Conservation (phyloP, 2,797 vertebrate species). For the Champsocephalus esox region DNA sequence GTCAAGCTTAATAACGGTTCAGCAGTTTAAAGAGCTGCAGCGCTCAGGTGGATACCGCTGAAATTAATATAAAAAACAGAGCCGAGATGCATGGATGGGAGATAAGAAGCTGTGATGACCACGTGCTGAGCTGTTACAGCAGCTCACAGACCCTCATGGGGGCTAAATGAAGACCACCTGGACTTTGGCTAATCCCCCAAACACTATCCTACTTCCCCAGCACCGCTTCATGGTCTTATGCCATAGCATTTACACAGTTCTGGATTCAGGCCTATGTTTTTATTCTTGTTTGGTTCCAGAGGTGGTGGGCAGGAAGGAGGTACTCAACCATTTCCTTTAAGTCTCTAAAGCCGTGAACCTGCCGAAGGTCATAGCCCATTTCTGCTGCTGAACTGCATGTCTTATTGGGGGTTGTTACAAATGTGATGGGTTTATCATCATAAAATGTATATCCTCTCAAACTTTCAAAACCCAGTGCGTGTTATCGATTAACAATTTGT, state of each 20-base stretch:
- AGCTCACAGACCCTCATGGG: conserved; percentile 59
- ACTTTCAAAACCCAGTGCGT: conserved; percentile 17
- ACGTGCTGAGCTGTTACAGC: conserved; percentile 59
- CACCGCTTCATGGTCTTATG: conserved; percentile 69
- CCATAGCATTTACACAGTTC: conserved; percentile 71
- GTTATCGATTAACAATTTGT: conserved; percentile 34
- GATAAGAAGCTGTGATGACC: conserved; percentile 59
- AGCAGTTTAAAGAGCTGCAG: conserved; percentile 43
- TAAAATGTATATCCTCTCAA: conserved; percentile 41
- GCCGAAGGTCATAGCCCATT: conserved; percentile 46
- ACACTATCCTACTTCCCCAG: conserved; percentile 63
- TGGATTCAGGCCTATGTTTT: conserved; percentile 62
- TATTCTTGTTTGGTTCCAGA: conserved; percentile 26
- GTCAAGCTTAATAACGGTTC: conserved; percentile 53
- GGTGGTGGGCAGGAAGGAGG: conserved; percentile 28
- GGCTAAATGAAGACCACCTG: conserved; percentile 84
- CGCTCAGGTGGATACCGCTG: conserved; percentile 29
- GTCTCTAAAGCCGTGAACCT: conserved; percentile 49
- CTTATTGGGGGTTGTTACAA: conserved; percentile 5
- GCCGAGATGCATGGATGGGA: conserved; percentile 20
- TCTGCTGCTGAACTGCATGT: conserved; percentile 6
- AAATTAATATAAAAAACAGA: conserved; percentile 30
- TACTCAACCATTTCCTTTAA: conserved; percentile 32
- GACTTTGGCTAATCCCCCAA: conserved; percentile 74
- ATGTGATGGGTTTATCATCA: conserved; percentile 40